Base-by-base conservation (phyloP, 2,888 invertebrate species). In the Clistopyga incitator region DNA sequence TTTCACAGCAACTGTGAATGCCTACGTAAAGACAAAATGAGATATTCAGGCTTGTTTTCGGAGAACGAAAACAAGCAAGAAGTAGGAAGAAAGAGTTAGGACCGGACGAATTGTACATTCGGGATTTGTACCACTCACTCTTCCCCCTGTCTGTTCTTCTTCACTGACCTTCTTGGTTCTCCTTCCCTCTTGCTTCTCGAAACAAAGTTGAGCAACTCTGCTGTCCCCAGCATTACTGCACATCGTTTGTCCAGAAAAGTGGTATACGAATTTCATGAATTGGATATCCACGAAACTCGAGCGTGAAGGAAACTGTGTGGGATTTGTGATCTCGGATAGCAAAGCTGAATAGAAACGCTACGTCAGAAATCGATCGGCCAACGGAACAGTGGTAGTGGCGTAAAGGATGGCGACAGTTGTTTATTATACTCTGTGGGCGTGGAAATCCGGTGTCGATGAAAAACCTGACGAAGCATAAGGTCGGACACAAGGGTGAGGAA, bases 351-450 rank as follows among this genome's bases (percentile, higher is more conserved):
- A 38, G 61, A 64, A 64, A 13, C 34, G 64, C 64, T 38, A 64
- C 64, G 64, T 64, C 64, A 38, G 64, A 38, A 81, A 84, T 84
- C 84, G 84, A 84, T 71, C 78, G 61, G 50, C 29, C 59, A 78
- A 68, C 81, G 76, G 23, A 54, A 38, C 67, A 20, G 18, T 23
- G 45, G 61, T 59, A 34, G 70, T 76, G 64, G 65, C 56, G 68
- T 56, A 54, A 54, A 78, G 34, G 29, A 52, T 34, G 65, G 25
- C 71, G 71, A 79, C 52, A 52, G 65, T 72, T 72, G 70, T 70
- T 79, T 65, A 71, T 71, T 64, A 65, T 72, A 65, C 74, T 59
- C 70, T 18, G 20, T 38, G 64, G 34, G 38, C 64, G 64, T 38
- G 34, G 38, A 64, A 64, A 64, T 64, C 34, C 64, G 38, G 38